A percentile compares a stretch with the other conserved stretches of the same genome.
Evolutionary conservation across 1,140 invertebrate genomes (phyloP).

Genomic region (Heliothis virescens): DNA sequence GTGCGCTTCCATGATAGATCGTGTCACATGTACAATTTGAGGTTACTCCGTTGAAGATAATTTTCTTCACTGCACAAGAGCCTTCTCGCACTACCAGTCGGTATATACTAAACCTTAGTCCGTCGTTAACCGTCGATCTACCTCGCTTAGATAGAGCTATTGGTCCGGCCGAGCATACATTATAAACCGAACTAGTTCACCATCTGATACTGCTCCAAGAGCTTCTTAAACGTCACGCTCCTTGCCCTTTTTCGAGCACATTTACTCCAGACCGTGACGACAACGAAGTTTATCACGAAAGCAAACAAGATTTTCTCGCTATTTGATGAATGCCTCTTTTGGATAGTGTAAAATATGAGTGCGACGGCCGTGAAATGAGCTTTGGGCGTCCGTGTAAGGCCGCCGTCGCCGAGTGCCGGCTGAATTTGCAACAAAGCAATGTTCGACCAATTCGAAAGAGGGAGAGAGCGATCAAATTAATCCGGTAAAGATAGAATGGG

Average conservation of each 20-base stretch:
- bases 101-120: too few species aligned
- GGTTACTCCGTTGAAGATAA: too few species aligned
- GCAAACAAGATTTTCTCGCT: conserved; percentile 53
- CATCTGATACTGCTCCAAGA: conserved; percentile 56
- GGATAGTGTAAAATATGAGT: conserved; percentile 80
- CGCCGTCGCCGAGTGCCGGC: conserved; percentile 49
- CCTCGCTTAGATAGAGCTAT: too few species aligned
- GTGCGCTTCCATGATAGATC: too few species aligned
- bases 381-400: conserved; percentile 70
- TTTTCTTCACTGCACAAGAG: too few species aligned
- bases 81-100: too few species aligned
- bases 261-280: conserved; percentile 61
- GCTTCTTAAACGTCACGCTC: conserved; percentile 31
- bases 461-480: conserved; percentile 30
- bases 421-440: conserved; percentile 61
- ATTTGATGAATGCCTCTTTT: conserved; percentile 68
- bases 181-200: conserved; percentile 67
- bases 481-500: conserved; percentile 43
- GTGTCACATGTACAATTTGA: too few species aligned
- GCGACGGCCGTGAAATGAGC: conserved; percentile 80
- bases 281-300: conserved; percentile 66
- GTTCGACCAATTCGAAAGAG: conserved; percentile 56
- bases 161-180: conserved; percentile 67
- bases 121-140: too few species aligned
- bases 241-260: conserved; percentile 28